Percentiles rank a stretch among this genome's conserved stretches.
Conservation (phyloP, 2,888 invertebrate species). For the Serripes groenlandicus region DNA sequence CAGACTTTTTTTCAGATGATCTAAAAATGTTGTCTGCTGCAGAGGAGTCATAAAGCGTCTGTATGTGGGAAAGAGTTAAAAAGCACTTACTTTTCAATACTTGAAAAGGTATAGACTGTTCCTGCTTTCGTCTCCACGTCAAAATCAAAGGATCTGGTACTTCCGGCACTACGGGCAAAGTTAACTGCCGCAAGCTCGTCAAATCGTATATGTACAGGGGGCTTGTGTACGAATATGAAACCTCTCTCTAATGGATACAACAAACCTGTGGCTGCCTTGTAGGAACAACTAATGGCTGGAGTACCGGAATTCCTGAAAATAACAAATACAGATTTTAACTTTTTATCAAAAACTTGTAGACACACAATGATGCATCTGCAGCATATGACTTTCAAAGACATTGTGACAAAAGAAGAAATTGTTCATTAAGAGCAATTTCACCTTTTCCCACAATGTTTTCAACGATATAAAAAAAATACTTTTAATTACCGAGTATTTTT, state of each 20-base stretch:
- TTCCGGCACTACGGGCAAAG: constrained; percentile 97
- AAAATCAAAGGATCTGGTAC: constrained; percentile 88
- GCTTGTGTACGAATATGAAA: constrained; percentile 99
- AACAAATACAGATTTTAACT: not conserved
- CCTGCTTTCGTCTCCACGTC: constrained; percentile 93
- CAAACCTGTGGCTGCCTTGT: constrained; percentile 98
- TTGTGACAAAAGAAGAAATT: not conserved
- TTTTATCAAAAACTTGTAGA: not conserved
- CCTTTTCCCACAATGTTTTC: not conserved
- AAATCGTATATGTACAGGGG: constrained; percentile 98
- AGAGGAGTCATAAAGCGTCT: not conserved
- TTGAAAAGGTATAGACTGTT: constrained; percentile 96
- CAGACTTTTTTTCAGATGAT: too few relatives aligned
- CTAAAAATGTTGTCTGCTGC: not conserved
- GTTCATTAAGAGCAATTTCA: not conserved
- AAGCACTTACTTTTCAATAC: constrained; percentile 93
- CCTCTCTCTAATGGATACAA: constrained; percentile 99
- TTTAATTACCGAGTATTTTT: too few relatives aligned
- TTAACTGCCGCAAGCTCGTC: constrained; percentile 98
- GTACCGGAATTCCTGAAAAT: constrained; percentile 91
- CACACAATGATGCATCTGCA: not conserved
- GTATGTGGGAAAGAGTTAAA: not conserved
- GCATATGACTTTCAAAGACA: not conserved
- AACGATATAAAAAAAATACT: too few relatives aligned
- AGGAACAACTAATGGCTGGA: constrained; percentile 97